Conservation (phyloP, 2,797 vertebrate species). For the Pantherophis vulpinus region DNA sequence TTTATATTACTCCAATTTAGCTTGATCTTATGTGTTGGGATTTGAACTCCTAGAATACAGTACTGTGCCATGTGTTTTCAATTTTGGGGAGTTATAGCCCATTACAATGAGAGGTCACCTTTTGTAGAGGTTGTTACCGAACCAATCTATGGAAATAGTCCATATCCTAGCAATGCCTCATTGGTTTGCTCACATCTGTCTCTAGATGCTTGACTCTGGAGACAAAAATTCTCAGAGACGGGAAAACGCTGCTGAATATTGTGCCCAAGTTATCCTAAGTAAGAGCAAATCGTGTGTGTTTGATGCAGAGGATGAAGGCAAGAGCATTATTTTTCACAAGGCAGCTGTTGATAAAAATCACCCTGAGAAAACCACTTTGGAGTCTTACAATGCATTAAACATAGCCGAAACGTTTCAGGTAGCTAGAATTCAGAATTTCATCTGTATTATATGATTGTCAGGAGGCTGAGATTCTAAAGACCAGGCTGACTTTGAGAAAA, state of each 20-base stretch:
- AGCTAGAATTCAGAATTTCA: not conserved
- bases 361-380: not conserved
- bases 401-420: not conserved
- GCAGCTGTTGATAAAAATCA: not conserved
- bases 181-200: not conserved
- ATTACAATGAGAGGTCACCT: not conserved
- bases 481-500: not conserved
- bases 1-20: not conserved
- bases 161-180: not conserved
- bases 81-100: not conserved
- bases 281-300: not conserved
- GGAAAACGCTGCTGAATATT: not conserved
- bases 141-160: not conserved
- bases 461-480: conserved; percentile 34
- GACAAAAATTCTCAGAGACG: not conserved
- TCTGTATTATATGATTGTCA: not conserved
- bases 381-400: not conserved
- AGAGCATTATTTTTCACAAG: not conserved
- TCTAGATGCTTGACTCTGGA: not conserved
- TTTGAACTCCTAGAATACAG: not conserved
- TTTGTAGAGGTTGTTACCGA: not conserved
- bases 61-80: not conserved
- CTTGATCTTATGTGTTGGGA: not conserved
- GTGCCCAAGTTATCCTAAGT: not conserved
- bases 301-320: not conserved